Conservation (phyloP, 92 coral and sea anemone genomes). For the Muricea muricata region DNA sequence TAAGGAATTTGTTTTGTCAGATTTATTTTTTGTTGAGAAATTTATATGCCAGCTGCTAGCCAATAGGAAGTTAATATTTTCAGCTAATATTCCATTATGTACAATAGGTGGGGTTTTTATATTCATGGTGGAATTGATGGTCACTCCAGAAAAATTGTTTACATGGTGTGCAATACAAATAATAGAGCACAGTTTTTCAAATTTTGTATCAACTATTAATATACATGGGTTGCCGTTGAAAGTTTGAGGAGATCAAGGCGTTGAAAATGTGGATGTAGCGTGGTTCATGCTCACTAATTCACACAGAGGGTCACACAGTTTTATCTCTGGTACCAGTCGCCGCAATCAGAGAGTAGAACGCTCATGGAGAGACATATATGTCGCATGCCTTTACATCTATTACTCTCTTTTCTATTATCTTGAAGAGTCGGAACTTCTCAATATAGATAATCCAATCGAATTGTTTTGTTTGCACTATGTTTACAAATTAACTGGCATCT, state of each 20-base stretch:
- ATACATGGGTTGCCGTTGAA: not conserved
- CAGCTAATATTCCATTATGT: too few species aligned
- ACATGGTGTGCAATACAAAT: slow-evolving; percentile 6
- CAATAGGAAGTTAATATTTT: too few species aligned
- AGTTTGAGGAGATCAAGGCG: slow-evolving; percentile 9
- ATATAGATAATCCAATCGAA: slow-evolving; percentile 52
- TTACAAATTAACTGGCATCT: slow-evolving; percentile 60
- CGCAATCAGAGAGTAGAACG: slow-evolving; percentile 57
- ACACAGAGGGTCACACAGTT: slow-evolving; percentile 13
- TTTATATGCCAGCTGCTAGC: too few species aligned
- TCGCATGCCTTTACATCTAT: slow-evolving; percentile 60
- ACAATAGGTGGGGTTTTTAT: slow-evolving; percentile 23
- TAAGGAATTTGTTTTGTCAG: too few species aligned
- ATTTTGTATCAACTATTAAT: not conserved
- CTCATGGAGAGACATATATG: slow-evolving; percentile 68
- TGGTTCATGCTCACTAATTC: slow-evolving; percentile 4
- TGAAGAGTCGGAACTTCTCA: slow-evolving; percentile 63
- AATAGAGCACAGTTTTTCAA: slow-evolving; percentile 19
- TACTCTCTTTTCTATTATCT: slow-evolving; percentile 61
- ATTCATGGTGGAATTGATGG: slow-evolving; percentile 14
- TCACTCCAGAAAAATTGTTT: slow-evolving; percentile 6
- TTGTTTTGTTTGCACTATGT: slow-evolving; percentile 72
- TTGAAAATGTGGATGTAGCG: slow-evolving; percentile 25
- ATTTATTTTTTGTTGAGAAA: too few species aligned
- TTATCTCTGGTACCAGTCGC: not conserved